These are phyloP conservation scores for Anseranas semipalmata DNA, from an alignment of 2,113 vertebrate species.

Conservation along the genomic window DNA sequence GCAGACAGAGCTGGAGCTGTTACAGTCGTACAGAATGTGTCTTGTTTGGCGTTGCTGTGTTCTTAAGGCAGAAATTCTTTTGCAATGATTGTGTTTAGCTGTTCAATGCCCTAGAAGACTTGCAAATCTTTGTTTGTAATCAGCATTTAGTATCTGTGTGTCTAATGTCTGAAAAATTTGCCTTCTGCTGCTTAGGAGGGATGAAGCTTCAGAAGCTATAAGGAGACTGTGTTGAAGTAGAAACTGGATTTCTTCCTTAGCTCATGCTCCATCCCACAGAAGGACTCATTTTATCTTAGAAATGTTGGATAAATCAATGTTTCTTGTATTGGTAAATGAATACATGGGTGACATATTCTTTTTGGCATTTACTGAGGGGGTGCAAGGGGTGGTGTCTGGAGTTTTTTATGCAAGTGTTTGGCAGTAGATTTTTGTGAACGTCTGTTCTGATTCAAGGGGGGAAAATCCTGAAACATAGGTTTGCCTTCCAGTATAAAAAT, in stretches of 20 bases:
- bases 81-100: not conserved
- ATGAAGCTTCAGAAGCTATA: not conserved
- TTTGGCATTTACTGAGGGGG: not conserved
- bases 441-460: not conserved
- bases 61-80: not conserved
- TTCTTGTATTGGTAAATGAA: not conserved
- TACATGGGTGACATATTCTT: not conserved
- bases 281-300: not conserved
- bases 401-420: not conserved
- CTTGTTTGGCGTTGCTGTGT: not conserved
- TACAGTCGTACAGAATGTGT: not conserved
- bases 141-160: not conserved
- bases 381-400: not conserved
- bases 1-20: not conserved
- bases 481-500: not conserved
- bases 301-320: not conserved
- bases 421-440: not conserved
- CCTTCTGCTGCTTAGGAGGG: not conserved
- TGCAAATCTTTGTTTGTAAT: not conserved
- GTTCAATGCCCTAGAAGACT: not conserved
- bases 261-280: not conserved
- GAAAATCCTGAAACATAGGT: not conserved
- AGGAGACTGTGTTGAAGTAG: not conserved
- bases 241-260: not conserved
- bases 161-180: not conserved